These are phyloP conservation scores for Cephonodes hylas DNA, from an alignment of 2,888 invertebrate genomes.

Conservation along the genomic window DNA sequence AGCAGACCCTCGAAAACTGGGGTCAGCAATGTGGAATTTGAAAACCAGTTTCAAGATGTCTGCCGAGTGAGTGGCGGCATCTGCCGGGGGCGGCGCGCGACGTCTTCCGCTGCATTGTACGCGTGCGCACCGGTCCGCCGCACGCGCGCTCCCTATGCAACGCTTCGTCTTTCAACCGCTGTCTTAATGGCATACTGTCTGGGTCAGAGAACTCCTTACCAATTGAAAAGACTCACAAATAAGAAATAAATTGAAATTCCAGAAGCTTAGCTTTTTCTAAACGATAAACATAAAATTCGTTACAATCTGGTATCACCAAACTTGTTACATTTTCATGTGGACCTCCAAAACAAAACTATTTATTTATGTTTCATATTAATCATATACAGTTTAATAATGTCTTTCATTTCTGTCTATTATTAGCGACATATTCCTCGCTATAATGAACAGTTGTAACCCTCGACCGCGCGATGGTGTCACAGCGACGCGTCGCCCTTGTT, in stretches of 20 bases:
- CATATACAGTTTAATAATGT: neutral
- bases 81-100: constrained; percentile 73
- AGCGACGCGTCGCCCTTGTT: constrained; percentile 64
- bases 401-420: constrained; percentile 25
- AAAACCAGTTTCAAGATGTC: constrained; percentile 61
- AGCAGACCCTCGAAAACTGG: constrained; percentile 37
- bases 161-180: constrained; percentile 11
- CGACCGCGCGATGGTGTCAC: constrained; percentile 55
- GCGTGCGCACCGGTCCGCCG: constrained; percentile 60
- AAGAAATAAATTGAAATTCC: no score
- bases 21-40: constrained; percentile 66
- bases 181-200: constrained; percentile 21
- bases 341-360: neutral
- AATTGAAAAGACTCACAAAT: neutral
- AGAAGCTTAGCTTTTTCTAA: no score
- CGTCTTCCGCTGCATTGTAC: constrained; percentile 78
- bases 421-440: constrained; percentile 45
- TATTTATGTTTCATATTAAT: neutral
- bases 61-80: constrained; percentile 47
- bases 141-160: constrained; percentile 72
- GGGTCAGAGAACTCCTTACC: constrained; percentile 38
- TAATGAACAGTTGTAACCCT: constrained; percentile 63
- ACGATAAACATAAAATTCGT: no score
- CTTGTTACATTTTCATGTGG: neutral
- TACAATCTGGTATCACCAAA: no score